phyloP scores from a whole-genome alignment of 2,113 vertebrate species.

The Perccottus glenii region DNA sequence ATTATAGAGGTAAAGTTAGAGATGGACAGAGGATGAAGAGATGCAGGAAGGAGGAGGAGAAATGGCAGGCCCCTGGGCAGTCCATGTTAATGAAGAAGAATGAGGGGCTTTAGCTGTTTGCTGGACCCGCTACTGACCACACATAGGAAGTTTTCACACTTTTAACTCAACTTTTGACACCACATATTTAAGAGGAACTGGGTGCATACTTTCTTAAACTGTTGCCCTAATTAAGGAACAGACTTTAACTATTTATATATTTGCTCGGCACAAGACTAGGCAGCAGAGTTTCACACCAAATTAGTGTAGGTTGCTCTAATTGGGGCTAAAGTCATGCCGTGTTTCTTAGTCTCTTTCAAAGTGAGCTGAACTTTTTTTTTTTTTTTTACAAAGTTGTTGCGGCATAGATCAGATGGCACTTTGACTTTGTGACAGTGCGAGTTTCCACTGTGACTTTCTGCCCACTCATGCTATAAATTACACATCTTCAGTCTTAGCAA shows the following conservation, averaged over 20 bases:
- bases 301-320: slow-evolving; percentile 50
- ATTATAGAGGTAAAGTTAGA: slow-evolving; percentile 20
- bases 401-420: slow-evolving; percentile 21
- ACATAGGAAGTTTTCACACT: not conserved
- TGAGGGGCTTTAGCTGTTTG: slow-evolving; percentile 53
- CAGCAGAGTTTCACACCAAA: slow-evolving; percentile 29
- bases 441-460: slow-evolving; percentile 17
- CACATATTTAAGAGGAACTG: slow-evolving; percentile 24
- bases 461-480: slow-evolving; percentile 20
- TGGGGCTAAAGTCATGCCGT: slow-evolving; percentile 48
- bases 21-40: slow-evolving; percentile 44
- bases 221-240: slow-evolving; percentile 48
- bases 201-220: slow-evolving; percentile 34
- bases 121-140: slow-evolving; percentile 50
- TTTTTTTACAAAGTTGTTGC: slow-evolving; percentile 44
- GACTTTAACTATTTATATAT: slow-evolving; percentile 36
- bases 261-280: slow-evolving; percentile 23
- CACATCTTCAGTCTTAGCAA: slow-evolving; percentile 14
- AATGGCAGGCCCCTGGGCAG: slow-evolving; percentile 47
- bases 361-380: slow-evolving; percentile 37
- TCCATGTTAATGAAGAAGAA: slow-evolving; percentile 74
- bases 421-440: slow-evolving; percentile 31
- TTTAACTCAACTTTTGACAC: slow-evolving; percentile 29
- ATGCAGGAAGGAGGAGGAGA: slow-evolving; percentile 16
- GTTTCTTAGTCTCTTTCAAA: slow-evolving; percentile 31